These are phyloP conservation scores for Miniopterus natalensis DNA, from an alignment of 2,113 vertebrate species.

Conservation along the genomic window DNA sequence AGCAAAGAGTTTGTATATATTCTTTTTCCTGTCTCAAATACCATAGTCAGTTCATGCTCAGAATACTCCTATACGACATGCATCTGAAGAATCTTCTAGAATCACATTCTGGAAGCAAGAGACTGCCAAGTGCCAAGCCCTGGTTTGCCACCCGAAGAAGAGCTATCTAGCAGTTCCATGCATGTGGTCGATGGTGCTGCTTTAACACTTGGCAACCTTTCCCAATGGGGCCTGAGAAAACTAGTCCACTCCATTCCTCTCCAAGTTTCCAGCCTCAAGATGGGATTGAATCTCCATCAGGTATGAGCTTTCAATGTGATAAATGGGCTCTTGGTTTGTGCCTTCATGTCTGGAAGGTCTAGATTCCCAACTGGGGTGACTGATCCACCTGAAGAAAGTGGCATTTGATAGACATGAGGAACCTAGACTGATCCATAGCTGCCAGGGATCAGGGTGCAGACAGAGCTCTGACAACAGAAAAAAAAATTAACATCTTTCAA, in stretches of 20 bases:
- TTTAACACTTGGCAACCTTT: neutral
- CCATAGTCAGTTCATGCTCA: neutral
- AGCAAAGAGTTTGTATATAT: neutral
- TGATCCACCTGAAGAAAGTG: neutral
- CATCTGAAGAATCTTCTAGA: slow-evolving; percentile 13
- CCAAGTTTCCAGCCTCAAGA: slow-evolving; percentile 11
- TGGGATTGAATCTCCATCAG: slow-evolving; percentile 46
- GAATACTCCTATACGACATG: neutral
- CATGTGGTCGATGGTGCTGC: neutral
- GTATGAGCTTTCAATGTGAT: slow-evolving; percentile 51
- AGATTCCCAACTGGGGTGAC: slow-evolving; percentile 32
- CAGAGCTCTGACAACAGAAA: neutral
- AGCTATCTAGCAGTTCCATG: neutral
- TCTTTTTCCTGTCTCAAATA: neutral
- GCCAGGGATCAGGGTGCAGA: neutral
- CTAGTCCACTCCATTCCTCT: slow-evolving; percentile 2
- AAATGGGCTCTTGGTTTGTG: slow-evolving; percentile 64
- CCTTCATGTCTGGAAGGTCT: slow-evolving; percentile 46
- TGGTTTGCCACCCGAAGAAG: neutral
- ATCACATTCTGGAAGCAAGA: neutral
- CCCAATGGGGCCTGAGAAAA: slow-evolving; percentile 56
- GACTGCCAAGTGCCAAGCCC: neutral
- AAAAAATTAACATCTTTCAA: slow-evolving; percentile 19
- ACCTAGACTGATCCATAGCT: neutral
- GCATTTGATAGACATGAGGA: neutral